Percentiles rank a stretch among this genome's conserved stretches.
Evolutionary conservation across 2,797 vertebrate genomes (phyloP).

Genomic region (Halcyon leucocephala): DNA sequence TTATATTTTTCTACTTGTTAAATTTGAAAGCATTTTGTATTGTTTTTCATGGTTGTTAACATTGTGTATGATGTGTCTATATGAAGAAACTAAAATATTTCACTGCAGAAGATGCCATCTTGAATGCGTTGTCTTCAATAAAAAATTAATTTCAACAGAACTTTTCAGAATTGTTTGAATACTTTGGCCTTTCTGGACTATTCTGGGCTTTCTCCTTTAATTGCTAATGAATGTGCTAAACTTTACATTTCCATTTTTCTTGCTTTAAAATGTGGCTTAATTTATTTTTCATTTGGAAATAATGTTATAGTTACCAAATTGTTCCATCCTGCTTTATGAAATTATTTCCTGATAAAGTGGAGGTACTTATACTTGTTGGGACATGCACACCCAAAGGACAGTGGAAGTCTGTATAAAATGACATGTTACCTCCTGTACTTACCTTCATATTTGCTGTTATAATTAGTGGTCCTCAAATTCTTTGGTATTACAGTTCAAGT

Average conservation of each 20-base stretch:
- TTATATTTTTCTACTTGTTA: conserved; percentile 94
- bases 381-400: neutral
- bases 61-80: conserved; percentile 80
- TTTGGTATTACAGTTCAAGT: neutral
- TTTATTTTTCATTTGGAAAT: conserved; percentile 31
- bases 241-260: neutral
- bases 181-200: conserved; percentile 12
- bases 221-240: neutral
- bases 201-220: neutral
- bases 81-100: conserved; percentile 79
- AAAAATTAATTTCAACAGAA: conserved; percentile 57
- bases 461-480: neutral
- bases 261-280: neutral
- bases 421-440: neutral
- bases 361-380: neutral
- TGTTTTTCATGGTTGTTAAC: conserved; percentile 84
- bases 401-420: neutral
- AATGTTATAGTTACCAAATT: neutral
- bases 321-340: conserved; percentile 5
- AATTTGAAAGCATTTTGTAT: conserved; percentile 83
- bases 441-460: neutral
- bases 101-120: conserved; percentile 64
- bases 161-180: conserved; percentile 35
- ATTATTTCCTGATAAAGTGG: neutral
- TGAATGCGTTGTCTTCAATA: conserved; percentile 65